Percentiles rank a stretch among this genome's conserved stretches.
These are phyloP conservation scores for Bombyx huttoni DNA, from an alignment of 2,888 invertebrate genomes.

Conservation along the genomic window DNA sequence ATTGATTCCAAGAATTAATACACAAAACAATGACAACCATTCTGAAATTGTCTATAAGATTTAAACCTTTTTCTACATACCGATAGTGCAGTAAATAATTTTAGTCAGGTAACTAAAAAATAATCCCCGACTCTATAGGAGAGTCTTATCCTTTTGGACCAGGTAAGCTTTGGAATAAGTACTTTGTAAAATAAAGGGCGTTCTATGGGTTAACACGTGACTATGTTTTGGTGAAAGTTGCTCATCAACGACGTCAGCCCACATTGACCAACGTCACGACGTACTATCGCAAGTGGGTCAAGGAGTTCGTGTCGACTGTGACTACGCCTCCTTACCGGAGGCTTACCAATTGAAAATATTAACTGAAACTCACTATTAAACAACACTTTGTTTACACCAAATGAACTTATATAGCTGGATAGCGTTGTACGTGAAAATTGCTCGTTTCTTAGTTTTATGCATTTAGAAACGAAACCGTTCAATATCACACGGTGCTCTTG, in stretches of 20 bases:
- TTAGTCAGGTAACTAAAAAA: too few relatives aligned
- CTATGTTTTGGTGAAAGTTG: slow-evolving; percentile 62
- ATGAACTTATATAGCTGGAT: too few relatives aligned
- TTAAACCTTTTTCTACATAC: background rate
- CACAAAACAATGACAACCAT: background rate
- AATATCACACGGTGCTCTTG: background rate
- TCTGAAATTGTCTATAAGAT: background rate
- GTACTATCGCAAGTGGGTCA: slow-evolving; percentile 47
- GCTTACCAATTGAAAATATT: slow-evolving; percentile 15
- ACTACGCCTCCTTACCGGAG: slow-evolving; percentile 37
- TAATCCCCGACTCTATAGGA: too few relatives aligned
- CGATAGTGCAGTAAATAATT: too few relatives aligned
- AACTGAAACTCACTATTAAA: too few relatives aligned
- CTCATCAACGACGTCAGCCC: slow-evolving; percentile 34
- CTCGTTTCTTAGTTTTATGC: background rate
- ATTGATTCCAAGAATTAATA: too few relatives aligned
- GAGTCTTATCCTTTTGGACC: too few relatives aligned
- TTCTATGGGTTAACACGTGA: slow-evolving; percentile 17
- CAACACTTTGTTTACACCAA: too few relatives aligned
- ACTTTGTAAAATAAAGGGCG: background rate
- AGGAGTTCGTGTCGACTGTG: slow-evolving; percentile 47
- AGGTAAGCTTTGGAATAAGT: too few relatives aligned
- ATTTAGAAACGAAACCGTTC: background rate
- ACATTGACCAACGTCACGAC: slow-evolving; percentile 47
- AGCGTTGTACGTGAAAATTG: too few relatives aligned